These are phyloP conservation scores for Lasioglossum oenotherae DNA, from an alignment of 2,888 invertebrate genomes.

Conservation along the genomic window DNA sequence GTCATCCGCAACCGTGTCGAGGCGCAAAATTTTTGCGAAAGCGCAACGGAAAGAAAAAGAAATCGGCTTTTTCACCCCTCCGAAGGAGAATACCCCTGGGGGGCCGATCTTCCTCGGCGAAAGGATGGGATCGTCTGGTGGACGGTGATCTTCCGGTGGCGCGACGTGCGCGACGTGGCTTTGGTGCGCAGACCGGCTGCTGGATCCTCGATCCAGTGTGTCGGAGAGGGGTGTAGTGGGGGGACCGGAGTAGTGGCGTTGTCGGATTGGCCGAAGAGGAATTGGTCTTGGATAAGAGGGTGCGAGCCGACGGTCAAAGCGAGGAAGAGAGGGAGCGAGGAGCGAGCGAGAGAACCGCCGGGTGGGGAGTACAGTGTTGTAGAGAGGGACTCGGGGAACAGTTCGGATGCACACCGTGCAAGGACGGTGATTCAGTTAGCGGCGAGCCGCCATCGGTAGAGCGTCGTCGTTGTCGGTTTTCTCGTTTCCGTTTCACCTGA, in stretches of 20 bases:
- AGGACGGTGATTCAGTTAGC: constrained; percentile 81
- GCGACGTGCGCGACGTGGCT: constrained; percentile 22
- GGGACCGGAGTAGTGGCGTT: constrained; percentile 48
- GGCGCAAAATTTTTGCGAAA: not conserved
- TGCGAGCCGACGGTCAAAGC: constrained; percentile 56
- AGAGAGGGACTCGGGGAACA: constrained; percentile 75
- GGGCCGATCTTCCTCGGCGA: constrained; percentile 2
- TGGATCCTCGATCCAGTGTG: constrained; percentile 65
- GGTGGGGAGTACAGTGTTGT: constrained; percentile 63
- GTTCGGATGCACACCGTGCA: constrained; percentile 76
- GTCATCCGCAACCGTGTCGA: not conserved
- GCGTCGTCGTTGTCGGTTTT: constrained; percentile 57
- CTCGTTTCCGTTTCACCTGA: constrained; percentile 3
- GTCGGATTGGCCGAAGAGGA: constrained; percentile 65
- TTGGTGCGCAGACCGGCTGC: constrained; percentile 43
- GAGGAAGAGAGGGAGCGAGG: constrained; percentile 24
- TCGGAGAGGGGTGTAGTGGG: constrained; percentile 46
- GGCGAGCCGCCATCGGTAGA: constrained; percentile 80
- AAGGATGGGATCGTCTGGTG: constrained; percentile 24
- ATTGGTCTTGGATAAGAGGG: constrained; percentile 59
- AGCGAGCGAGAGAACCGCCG: constrained; percentile 37
- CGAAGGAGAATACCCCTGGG: not conserved
- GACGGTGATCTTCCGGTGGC: constrained; percentile 54
- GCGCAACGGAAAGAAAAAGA: not conserved
- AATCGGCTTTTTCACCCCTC: not conserved